Evolutionary conservation across 1,140 invertebrate species (phyloP), one percentile per base, ranked within the genome.

Genomic region (Diorhabda elongata): DNA sequence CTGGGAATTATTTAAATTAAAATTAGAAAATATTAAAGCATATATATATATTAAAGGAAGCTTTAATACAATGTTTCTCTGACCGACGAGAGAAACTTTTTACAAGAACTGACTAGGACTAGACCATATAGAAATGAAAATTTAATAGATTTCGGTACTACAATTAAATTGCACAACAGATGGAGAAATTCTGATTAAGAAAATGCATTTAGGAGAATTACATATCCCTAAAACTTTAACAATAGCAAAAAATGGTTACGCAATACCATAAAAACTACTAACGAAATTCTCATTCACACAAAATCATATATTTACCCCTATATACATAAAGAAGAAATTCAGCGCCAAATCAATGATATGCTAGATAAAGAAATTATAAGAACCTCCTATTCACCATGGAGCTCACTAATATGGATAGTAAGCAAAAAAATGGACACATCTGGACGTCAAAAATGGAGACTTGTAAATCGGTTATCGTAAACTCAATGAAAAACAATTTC

Each of bases 401-500:
- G 1, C 44, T 64, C 42, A 56, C 45, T 44, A 5, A 44, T 64
- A 47, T 64, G 11, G 62, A 64, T 64, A 11, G 45, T 64, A 11
- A 42, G 9, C 11, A 64, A 64, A 6, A 56, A 64, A 44, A 9
- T 66, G 11, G 58, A 66, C 2, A n/a, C 45, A 11, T 64, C 43
- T 9, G 62, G 62, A 45, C 44, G 47, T 47, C 45, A n/a, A 64
- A 64, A 64, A 64, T 44, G 8, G 43, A 43, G 45, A 47, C 44
- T 64, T 7, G 8, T 56, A n/a, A n/a, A 73, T 81, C 8, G 82
- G 82, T 72, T 83, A 78, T 66, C 58, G 79, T 59, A 80, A 80
- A 72, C 57, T 83, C n/a, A 83, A 83, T 71, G 76, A 81, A 58
- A 74, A 65, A 81, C 79, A 5, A 73, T 82, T 7, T 73, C 71